Percentiles rank a stretch among this genome's conserved stretches.
These are phyloP conservation scores for Astyanax mexicanus DNA, from an alignment of 2,797 vertebrate genomes.

Conservation along the genomic window DNA sequence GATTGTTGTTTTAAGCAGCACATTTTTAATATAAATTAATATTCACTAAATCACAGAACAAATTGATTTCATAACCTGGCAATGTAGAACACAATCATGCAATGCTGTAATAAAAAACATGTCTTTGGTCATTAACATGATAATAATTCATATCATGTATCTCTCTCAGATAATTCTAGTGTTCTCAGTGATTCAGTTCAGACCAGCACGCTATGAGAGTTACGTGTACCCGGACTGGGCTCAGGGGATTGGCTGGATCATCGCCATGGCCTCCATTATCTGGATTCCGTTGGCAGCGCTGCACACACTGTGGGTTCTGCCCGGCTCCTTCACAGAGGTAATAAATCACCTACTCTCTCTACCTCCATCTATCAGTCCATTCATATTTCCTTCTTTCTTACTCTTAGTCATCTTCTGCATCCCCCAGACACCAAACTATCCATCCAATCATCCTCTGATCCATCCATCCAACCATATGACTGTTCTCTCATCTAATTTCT, in stretches of 20 bases:
- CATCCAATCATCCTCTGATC: background rate
- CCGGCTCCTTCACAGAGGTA: constrained; percentile 77
- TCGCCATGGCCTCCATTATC: constrained; percentile 79
- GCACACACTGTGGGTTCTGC: constrained; percentile 80
- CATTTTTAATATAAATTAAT: no score
- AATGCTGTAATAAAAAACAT: no score
- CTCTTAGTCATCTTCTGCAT: background rate
- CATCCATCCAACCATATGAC: background rate
- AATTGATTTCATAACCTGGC: no score
- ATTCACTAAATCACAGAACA: no score
- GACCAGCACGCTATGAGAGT: constrained; percentile 75
- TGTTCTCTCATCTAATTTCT: background rate
- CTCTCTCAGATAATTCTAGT: constrained; percentile 76
- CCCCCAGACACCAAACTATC: background rate
- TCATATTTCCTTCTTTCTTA: background rate
- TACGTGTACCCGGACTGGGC: constrained; percentile 80
- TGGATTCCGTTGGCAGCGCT: constrained; percentile 79
- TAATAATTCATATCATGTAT: background rate
- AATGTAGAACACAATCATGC: no score
- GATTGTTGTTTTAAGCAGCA: no score
- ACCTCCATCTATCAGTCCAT: background rate
- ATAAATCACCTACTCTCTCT: background rate
- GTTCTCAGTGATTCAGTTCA: constrained; percentile 80
- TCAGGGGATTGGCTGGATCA: constrained; percentile 80
- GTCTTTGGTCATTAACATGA: no score